phyloP scores from a whole-genome alignment of 1,140 invertebrate species.

The Penaeus indicus region DNA sequence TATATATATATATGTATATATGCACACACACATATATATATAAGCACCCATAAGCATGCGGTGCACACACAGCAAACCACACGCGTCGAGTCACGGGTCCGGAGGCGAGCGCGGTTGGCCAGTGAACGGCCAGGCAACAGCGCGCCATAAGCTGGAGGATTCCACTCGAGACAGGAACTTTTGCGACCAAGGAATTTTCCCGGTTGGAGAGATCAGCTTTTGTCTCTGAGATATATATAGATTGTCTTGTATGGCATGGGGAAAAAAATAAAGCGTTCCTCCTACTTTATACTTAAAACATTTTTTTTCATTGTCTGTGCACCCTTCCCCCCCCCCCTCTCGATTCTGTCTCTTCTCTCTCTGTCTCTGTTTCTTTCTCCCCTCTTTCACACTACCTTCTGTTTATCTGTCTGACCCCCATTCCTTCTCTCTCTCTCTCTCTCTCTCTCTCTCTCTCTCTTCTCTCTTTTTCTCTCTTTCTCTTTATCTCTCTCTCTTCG shows the following conservation, averaged over 20 bases:
- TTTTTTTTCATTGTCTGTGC: not conserved
- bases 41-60: not conserved
- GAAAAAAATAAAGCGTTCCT: too few relatives aligned
- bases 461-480: not conserved
- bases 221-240: too few relatives aligned
- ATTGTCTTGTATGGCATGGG: too few relatives aligned
- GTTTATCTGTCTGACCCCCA: not conserved
- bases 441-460: not conserved
- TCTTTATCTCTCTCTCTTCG: not conserved
- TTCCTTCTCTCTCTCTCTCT: not conserved
- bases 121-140: too few relatives aligned
- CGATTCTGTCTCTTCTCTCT: not conserved
- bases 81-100: not conserved
- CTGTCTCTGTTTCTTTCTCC: not conserved
- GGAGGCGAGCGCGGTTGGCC: not conserved
- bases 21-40: constrained; percentile 2
- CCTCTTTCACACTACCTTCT: not conserved
- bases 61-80: too few relatives aligned
- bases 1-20: constrained; percentile 27
- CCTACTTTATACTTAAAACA: too few relatives aligned
- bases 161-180: too few relatives aligned
- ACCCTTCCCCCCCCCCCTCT: not conserved
- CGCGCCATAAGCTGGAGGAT: too few relatives aligned
- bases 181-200: too few relatives aligned
- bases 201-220: too few relatives aligned